Evolutionary conservation across 1,140 invertebrate species (phyloP).

Genomic region (Xylocopa sonorina): DNA sequence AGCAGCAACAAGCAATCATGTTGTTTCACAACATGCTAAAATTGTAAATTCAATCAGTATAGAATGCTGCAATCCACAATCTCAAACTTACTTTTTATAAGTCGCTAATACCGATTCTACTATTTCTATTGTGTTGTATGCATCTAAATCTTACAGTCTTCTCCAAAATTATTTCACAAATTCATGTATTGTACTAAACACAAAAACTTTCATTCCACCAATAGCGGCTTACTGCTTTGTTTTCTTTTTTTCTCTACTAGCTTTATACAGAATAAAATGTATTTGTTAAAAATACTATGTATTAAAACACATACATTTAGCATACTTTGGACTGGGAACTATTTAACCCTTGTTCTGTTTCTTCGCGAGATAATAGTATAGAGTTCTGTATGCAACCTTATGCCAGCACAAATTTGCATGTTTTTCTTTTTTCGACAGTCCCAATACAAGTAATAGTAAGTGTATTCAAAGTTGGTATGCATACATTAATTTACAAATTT

Average conservation of each 20-base stretch:
- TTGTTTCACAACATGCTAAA: too few species aligned
- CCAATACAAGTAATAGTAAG: neutral
- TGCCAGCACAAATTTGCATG: conserved; percentile 4
- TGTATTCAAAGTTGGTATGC: neutral
- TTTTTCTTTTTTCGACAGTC: neutral
- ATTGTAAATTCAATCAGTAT: too few species aligned
- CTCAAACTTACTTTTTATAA: too few species aligned
- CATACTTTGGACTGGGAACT: neutral
- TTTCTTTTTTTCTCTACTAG: neutral
- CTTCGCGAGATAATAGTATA: neutral
- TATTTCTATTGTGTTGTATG: too few species aligned
- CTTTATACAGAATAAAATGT: conserved; percentile 29
- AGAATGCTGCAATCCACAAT: too few species aligned
- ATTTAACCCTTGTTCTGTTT: neutral
- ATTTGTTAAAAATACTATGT: conserved; percentile 26
- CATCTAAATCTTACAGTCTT: too few species aligned
- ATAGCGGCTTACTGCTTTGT: too few species aligned
- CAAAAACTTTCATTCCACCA: too few species aligned
- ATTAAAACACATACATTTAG: conserved; percentile 6
- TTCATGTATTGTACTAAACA: too few species aligned
- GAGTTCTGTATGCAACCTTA: conserved; percentile 9
- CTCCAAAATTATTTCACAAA: too few species aligned
- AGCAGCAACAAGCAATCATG: too few species aligned
- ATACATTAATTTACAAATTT: neutral
- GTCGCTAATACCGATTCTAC: too few species aligned